Conservation (phyloP, 2,888 invertebrate genomes). For the Caenorhabditis becei region DNA sequence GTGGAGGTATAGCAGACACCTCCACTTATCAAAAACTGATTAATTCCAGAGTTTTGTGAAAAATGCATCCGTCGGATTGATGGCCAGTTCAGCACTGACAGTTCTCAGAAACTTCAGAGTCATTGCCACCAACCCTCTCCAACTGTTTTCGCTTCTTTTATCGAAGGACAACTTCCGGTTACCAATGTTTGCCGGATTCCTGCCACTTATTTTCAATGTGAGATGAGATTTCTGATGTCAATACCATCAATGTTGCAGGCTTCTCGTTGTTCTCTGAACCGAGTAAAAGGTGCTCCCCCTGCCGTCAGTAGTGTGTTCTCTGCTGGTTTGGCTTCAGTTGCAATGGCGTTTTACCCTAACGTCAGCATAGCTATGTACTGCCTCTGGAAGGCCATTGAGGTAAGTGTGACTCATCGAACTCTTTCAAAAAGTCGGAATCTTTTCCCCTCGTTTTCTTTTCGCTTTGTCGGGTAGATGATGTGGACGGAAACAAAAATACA, state of each 20-base stretch:
- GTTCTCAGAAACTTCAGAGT: slow-evolving; percentile 49
- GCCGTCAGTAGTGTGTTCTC: slow-evolving; percentile 71
- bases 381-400: slow-evolving; percentile 90
- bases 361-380: slow-evolving; percentile 89
- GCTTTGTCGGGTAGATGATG: slow-evolving; percentile 8
- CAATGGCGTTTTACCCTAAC: slow-evolving; percentile 87
- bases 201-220: slow-evolving; percentile 79
- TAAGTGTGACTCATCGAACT: slow-evolving; percentile 81
- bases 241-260: slow-evolving; percentile 83
- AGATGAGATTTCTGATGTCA: neutral
- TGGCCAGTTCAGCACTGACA: slow-evolving; percentile 66
- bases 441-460: neutral
- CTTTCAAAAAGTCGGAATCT: neutral
- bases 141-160: slow-evolving; percentile 40
- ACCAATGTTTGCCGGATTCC: slow-evolving; percentile 74
- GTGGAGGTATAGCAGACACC: slow-evolving; percentile 64
- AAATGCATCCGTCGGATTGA: slow-evolving; percentile 81
- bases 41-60: slow-evolving; percentile 65
- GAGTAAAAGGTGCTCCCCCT: slow-evolving; percentile 84
- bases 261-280: slow-evolving; percentile 85
- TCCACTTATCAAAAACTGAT: neutral
- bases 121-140: slow-evolving; percentile 59
- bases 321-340: slow-evolving; percentile 66
- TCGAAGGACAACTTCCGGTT: slow-evolving; percentile 65
- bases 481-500: slow-evolving; percentile 25